Base-by-base conservation (phyloP, 2,113 vertebrate species). In the Chunga burmeisteri region DNA sequence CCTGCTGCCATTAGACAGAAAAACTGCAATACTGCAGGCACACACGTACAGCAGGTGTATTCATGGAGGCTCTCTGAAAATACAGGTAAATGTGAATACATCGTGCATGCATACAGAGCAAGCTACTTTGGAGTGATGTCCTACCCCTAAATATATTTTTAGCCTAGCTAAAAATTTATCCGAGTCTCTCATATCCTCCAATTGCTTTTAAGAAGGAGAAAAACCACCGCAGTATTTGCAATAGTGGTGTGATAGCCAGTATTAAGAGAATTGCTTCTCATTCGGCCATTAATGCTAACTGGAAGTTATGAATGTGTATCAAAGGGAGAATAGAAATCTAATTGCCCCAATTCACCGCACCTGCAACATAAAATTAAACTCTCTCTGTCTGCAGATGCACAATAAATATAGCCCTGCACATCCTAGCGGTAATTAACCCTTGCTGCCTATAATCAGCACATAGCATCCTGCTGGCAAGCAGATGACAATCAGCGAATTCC, bases 361-460 rank as follows among this genome's bases (percentile, higher is more conserved):
- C 96, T 97, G 97, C 96, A 97, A 96, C 63, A 88, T 81, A 83
- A 94, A 95, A 97, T 97, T 95, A 95, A 95, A 94, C 89, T 94
- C 91, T 42, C 71, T 94, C 93, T 93, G 91, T 88, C 95, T 91
- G 78, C 96, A 96, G 94, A 96, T 93, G 96, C 81, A 94, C 95
- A 91, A 93, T 95, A 96, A 96, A 96, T 91, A 95, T 29, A 97
- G 96, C 90, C 93, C 81, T 91, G 87, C 3, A 59, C 89, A 93
- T 96, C 85, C 91, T 88, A 66, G 91, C 46, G 74, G 89, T 95
- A 96, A 97, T 97, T 97, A 97, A 97, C 95, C 94, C 97, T 95
- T 96, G 94, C 88, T 96, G 91, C 79, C 72, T 91, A 38, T 91
- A 95, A 97, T 97, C 89, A 97, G 78, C 79, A 89, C 59, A 10